These are phyloP conservation scores for Styela clava DNA, from an alignment of 23 tunicate genomes.

Conservation along the genomic window DNA sequence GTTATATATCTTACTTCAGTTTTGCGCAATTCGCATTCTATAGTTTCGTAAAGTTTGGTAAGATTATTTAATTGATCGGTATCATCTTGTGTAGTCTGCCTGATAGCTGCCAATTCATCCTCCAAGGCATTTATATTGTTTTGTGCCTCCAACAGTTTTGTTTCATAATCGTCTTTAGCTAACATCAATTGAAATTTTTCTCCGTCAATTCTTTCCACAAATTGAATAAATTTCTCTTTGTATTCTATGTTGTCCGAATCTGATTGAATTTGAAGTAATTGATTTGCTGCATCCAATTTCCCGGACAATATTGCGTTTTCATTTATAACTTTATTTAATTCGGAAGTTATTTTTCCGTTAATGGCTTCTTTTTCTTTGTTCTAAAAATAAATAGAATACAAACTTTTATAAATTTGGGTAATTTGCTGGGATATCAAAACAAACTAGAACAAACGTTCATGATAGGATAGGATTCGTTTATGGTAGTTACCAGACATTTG, in stretches of 20 bases:
- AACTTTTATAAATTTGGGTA: too few relatives aligned
- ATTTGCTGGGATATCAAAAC: too few relatives aligned
- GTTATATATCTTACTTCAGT: background rate
- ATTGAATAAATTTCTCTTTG: too few relatives aligned
- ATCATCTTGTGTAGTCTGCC: background rate
- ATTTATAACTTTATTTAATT: too few relatives aligned
- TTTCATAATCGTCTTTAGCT: background rate
- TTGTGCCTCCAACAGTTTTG: background rate
- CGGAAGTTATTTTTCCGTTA: too few relatives aligned
- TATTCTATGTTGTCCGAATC: background rate
- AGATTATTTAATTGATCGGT: background rate
- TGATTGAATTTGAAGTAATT: background rate
- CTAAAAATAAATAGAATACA: too few relatives aligned
- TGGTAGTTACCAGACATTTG: too few relatives aligned
- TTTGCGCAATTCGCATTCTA: background rate
- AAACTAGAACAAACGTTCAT: too few relatives aligned
- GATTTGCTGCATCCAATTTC: background rate
- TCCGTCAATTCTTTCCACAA: background rate
- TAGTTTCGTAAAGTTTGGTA: too few relatives aligned
- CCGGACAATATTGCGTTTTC: background rate
- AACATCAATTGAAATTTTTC: background rate
- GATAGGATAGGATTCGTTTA: too few relatives aligned
- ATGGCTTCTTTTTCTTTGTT: too few relatives aligned
- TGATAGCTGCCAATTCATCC: background rate
- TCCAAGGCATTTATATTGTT: background rate